Evolutionary conservation across 1,140 invertebrate species (phyloP).

Genomic region (Maconellicoccus hirsutus): DNA sequence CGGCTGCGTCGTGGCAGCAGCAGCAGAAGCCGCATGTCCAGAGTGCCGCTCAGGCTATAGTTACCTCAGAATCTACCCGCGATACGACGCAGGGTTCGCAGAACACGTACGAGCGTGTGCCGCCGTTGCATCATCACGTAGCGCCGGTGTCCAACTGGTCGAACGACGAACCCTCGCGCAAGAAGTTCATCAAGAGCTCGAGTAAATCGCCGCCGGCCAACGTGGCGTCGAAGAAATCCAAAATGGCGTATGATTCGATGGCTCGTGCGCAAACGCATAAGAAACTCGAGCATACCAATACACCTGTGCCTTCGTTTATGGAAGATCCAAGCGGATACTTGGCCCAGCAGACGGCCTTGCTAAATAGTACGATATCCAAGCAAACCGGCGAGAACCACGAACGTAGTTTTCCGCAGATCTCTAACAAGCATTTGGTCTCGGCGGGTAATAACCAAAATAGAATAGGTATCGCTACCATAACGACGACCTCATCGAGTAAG

Average conservation of each 20-base stretch:
- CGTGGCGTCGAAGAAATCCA: conserved; percentile 37
- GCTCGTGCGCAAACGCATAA: conserved; percentile 40
- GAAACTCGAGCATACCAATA: conserved; percentile 29
- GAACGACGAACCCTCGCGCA: conserved; percentile 11
- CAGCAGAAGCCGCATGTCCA: background rate
- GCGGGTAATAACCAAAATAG: conserved; percentile 20
- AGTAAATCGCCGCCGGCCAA: conserved; percentile 21
- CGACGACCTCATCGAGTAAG: too few species aligned
- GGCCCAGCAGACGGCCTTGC: conserved; percentile 67
- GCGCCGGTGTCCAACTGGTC: background rate
- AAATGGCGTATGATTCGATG: conserved; percentile 34
- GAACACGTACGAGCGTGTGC: conserved; percentile 50
- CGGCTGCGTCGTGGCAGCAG: background rate
- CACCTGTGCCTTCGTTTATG: conserved; percentile 55
- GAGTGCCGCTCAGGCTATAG: background rate
- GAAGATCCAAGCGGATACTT: conserved; percentile 81
- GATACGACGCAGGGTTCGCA: conserved; percentile 26
- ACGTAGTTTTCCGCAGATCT: background rate
- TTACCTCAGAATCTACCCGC: background rate
- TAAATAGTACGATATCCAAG: conserved; percentile 70
- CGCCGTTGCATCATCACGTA: conserved; percentile 49
- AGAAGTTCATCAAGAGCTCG: conserved; percentile 27
- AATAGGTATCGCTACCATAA: too few species aligned
- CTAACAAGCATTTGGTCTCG: background rate
- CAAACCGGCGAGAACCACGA: conserved; percentile 44